These are phyloP conservation scores for Malaclemys terrapin DNA, from an alignment of 2,113 vertebrate species.

Conservation along the genomic window DNA sequence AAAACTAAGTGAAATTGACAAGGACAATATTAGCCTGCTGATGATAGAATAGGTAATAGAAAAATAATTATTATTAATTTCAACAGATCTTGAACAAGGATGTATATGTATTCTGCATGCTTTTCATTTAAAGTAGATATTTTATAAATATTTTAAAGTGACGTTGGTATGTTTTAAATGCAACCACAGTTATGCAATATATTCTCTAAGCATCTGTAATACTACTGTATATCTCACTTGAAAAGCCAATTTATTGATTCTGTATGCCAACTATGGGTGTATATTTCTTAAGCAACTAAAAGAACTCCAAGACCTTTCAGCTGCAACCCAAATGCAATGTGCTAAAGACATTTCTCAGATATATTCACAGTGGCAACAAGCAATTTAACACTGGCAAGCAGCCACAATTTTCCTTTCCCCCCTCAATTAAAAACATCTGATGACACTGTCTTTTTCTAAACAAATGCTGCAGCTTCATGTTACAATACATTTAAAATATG, in stretches of 20 bases:
- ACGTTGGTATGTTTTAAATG: not conserved
- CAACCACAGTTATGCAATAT: not conserved
- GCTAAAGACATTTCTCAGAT: constrained; percentile 1
- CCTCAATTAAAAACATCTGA: constrained; percentile 7
- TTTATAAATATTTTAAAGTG: not conserved
- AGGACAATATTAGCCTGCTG: not conserved
- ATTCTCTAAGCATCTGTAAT: not conserved
- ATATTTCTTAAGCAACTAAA: not conserved
- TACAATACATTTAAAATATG: not conserved
- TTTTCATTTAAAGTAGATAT: not conserved
- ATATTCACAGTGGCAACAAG: not conserved
- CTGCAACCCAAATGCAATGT: constrained; percentile 25
- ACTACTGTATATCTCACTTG: not conserved
- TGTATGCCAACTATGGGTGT: not conserved
- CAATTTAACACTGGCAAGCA: not conserved
- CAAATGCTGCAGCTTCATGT: not conserved
- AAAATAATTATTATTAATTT: not conserved
- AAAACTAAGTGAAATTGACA: not conserved
- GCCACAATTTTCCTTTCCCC: not conserved
- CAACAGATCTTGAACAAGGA: not conserved
- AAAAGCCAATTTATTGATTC: not conserved
- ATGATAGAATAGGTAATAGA: not conserved
- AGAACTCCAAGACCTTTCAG: not conserved
- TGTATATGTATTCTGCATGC: not conserved
- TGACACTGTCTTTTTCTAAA: not conserved